Conservation (phyloP, 2,888 invertebrate genomes). For the Callinectes sapidus region DNA sequence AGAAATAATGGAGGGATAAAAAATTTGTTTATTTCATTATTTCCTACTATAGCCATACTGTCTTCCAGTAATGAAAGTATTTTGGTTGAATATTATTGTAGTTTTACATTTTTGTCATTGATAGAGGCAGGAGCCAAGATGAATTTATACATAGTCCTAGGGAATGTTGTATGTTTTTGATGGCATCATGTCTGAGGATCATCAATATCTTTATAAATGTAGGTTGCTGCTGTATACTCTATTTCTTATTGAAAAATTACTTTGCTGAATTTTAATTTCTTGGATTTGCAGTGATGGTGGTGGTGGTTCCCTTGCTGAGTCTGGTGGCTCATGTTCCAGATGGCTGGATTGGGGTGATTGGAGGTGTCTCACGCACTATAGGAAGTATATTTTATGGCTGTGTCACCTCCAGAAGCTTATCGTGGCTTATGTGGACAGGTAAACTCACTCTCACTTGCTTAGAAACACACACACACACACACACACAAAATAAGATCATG, state of each 20-base stretch:
- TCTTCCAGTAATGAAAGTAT: background rate
- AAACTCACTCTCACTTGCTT: background rate
- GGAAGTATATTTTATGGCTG: slow-evolving; percentile 55
- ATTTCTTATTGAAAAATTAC: background rate
- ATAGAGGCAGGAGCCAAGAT: background rate
- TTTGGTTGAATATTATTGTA: background rate
- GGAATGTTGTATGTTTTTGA: too few species aligned
- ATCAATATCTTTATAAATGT: too few species aligned
- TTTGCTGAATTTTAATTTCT: background rate
- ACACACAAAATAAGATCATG: too few species aligned
- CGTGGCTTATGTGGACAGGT: slow-evolving; percentile 70
- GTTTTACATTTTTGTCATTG: background rate
- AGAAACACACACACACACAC: background rate
- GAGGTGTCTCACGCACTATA: slow-evolving; percentile 50
- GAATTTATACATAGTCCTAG: too few species aligned
- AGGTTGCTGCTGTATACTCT: background rate
- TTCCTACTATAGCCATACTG: background rate
- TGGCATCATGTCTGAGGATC: too few species aligned
- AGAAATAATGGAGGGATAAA: too few species aligned
- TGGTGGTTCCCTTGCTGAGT: slow-evolving; percentile 59
- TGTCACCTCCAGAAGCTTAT: slow-evolving; percentile 53
- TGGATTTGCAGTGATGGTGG: slow-evolving; percentile 41
- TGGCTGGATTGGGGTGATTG: slow-evolving; percentile 61
- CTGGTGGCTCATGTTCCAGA: slow-evolving; percentile 47
- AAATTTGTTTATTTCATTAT: too few species aligned